Conservation (phyloP, 2,797 vertebrate genomes). For the Ctenopoma kingsleyae region DNA sequence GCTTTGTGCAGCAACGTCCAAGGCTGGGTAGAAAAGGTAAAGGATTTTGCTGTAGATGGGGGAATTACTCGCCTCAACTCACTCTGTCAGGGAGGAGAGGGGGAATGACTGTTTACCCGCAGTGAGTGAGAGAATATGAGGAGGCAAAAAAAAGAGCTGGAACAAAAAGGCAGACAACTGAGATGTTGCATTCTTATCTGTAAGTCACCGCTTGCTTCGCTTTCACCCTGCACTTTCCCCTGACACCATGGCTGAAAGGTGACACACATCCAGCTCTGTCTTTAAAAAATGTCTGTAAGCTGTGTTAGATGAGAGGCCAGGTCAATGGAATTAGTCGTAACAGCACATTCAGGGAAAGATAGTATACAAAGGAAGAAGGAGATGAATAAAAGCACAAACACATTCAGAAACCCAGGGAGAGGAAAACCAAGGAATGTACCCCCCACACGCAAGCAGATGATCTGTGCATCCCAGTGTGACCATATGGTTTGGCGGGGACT, state of each 20-base stretch:
- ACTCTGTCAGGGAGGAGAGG: constrained; percentile 68
- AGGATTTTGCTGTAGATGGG: constrained; percentile 71
- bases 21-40: constrained; percentile 59
- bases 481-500: constrained; percentile 77
- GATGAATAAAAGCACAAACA: constrained; percentile 45
- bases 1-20: constrained; percentile 70
- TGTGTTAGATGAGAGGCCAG: constrained; percentile 63
- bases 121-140: constrained; percentile 41
- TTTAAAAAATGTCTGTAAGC: constrained; percentile 45
- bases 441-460: constrained; percentile 26
- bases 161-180: constrained; percentile 62
- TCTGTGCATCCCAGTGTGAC: constrained; percentile 69
- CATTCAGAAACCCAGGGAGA: constrained; percentile 33
- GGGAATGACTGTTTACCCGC: constrained; percentile 68
- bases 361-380: constrained; percentile 28
- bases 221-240: constrained; percentile 67
- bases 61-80: constrained; percentile 78
- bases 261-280: constrained; percentile 31
- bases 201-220: constrained; percentile 72
- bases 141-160: background rate
- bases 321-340: constrained; percentile 74
- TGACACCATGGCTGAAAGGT: constrained; percentile 47
- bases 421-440: constrained; percentile 49
- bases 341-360: constrained; percentile 49
- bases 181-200: constrained; percentile 69